A percentile compares a stretch with the other conserved stretches of the same genome.
Evolutionary conservation across 2,113 vertebrate genomes (phyloP).

Genomic region (Tympanuchus pallidicinctus): DNA sequence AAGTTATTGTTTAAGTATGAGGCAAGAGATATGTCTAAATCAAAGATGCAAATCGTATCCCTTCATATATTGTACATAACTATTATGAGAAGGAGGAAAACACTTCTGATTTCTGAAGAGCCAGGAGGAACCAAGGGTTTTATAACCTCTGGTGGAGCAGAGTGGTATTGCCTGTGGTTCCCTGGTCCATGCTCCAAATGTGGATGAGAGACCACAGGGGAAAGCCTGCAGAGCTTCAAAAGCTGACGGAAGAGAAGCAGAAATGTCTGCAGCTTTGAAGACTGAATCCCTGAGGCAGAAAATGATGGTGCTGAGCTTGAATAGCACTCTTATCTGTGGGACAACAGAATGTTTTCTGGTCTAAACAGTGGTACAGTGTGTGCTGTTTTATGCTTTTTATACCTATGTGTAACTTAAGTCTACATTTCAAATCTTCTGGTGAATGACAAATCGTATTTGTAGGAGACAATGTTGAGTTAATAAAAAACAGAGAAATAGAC

Average conservation of each 20-base stretch:
- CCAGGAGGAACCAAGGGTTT: slow-evolving; percentile 32
- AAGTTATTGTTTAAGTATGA: slow-evolving; percentile 78
- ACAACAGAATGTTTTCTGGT: slow-evolving; percentile 61
- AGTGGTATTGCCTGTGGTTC: slow-evolving; percentile 20
- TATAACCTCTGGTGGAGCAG: slow-evolving; percentile 30
- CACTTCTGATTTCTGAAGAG: slow-evolving; percentile 56
- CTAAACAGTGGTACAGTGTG: slow-evolving; percentile 68
- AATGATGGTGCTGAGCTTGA: slow-evolving; percentile 26
- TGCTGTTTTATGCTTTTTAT: slow-evolving; percentile 75
- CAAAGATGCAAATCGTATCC: slow-evolving; percentile 66
- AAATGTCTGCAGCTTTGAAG: slow-evolving; percentile 54
- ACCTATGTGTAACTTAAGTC: slow-evolving; percentile 79
- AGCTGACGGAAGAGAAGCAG: slow-evolving; percentile 31
- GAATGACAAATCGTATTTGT: slow-evolving; percentile 77
- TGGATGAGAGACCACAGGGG: slow-evolving; percentile 11
- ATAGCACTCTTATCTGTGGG: slow-evolving; percentile 45
- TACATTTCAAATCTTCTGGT: slow-evolving; percentile 75
- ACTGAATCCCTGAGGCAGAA: slow-evolving; percentile 39
- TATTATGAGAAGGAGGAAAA: slow-evolving; percentile 60
- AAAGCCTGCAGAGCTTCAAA: background rate
- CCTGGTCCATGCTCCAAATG: background rate
- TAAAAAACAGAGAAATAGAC: slow-evolving; percentile 75
- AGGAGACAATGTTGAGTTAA: slow-evolving; percentile 74
- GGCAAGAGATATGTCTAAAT: slow-evolving; percentile 74
- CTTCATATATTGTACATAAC: slow-evolving; percentile 73